Evolutionary conservation across 2,888 invertebrate species (phyloP), one percentile per base, ranked within the genome.

Genomic region (Spilarctia lutea): DNA sequence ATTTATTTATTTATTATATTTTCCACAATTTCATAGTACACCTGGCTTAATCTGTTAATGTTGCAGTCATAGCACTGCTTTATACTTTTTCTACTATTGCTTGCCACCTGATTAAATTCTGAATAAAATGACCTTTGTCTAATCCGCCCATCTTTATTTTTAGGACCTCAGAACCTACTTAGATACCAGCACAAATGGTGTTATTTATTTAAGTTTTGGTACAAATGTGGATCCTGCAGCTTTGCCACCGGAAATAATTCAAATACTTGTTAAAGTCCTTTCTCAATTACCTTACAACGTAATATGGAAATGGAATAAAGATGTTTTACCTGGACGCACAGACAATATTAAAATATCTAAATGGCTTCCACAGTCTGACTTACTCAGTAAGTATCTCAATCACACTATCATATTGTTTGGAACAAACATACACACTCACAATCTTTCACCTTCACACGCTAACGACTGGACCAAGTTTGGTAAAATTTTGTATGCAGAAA

Each of bases 171-270:
- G 93, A 76, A 71, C 80, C 10, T 94, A 89, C 77, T 78, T 95
- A 4, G 91, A 94, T 66, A 88, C 90, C 2, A 92, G 94, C 0
- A 87, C 89, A 48, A 79, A 93, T 20, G 96, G 95, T 0, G 93
- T 94, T 0, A 90, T 96, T 3, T 94, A 93, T 76, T 88, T 96
- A 66, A 96, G 95, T 79, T 91, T 96, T 75, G 96, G 96, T 0
- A 91, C 95, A 0, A 94, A 93, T 48, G 88, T 93, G 3, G 84
- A 89, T 3, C 89, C 92, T 2, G 86, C 88, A 13, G 66, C 83
- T 3, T 79, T 96, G 52, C 90, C 94, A 0, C 79, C 87, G 6
- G 86, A 91, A 60, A 90, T 79, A 67, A 86, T 92, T 24, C 82
- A 91, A 73, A 84, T 78, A 0, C 79, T 96, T 0, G 39, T 92